These are phyloP conservation scores for Leptogaster cylindrica DNA, from an alignment of 2,888 invertebrate genomes.

Conservation along the genomic window DNA sequence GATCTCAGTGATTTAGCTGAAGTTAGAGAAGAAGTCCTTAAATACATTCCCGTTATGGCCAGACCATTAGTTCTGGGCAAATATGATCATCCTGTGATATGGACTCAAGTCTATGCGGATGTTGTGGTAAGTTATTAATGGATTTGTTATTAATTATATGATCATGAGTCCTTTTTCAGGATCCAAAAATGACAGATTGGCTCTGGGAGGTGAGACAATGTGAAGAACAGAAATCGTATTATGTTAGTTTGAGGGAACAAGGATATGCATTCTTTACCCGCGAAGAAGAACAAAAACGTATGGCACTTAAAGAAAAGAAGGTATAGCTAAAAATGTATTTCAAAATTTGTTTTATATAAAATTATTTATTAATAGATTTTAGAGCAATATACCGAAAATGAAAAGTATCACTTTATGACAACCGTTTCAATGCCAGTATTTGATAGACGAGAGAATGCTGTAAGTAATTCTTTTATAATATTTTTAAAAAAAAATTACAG, in stretches of 20 bases:
- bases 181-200: slow-evolving; percentile 90
- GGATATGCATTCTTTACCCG: slow-evolving; percentile 66
- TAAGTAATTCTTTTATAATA: slow-evolving; percentile 63
- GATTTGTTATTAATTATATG: not conserved
- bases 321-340: slow-evolving; percentile 51
- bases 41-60: slow-evolving; percentile 97
- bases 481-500: too few relatives aligned
- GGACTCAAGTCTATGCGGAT: slow-evolving; percentile 97
- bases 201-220: slow-evolving; percentile 85
- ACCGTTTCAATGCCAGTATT: slow-evolving; percentile 94
- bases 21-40: slow-evolving; percentile 94
- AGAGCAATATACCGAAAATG: slow-evolving; percentile 63
- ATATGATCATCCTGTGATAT: slow-evolving; percentile 87
- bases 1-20: slow-evolving; percentile 96
- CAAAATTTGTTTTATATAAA: not conserved
- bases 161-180: slow-evolving; percentile 62
- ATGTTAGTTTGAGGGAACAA: slow-evolving; percentile 68
- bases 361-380: slow-evolving; percentile 53
- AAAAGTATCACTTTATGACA: slow-evolving; percentile 81
- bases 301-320: slow-evolving; percentile 63
- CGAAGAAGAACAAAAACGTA: slow-evolving; percentile 70
- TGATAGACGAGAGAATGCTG: slow-evolving; percentile 84
- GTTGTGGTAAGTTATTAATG: slow-evolving; percentile 71
- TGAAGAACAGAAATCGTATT: slow-evolving; percentile 78
- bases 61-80: slow-evolving; percentile 89